Evolutionary conservation across 2,113 vertebrate genomes (phyloP).

Genomic region (Felis catus): DNA sequence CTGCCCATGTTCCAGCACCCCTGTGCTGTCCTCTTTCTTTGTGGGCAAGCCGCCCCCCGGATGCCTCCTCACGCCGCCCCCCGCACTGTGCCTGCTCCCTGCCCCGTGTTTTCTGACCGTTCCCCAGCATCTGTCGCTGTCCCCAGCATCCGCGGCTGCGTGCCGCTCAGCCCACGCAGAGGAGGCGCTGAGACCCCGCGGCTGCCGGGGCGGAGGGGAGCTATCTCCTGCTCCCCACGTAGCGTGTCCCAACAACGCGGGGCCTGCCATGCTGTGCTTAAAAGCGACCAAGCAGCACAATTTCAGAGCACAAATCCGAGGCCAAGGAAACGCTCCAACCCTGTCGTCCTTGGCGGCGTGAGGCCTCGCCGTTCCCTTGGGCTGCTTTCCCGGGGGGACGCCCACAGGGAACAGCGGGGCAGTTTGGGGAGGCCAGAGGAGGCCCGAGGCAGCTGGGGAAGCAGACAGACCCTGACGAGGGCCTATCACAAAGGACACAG

Average conservation of each 20-base stretch:
- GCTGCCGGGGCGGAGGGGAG: not conserved
- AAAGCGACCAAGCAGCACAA: not conserved
- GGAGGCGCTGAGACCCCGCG: fast-evolving
- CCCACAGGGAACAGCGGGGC: not conserved
- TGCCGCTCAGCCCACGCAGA: fast-evolving
- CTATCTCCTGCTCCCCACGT: not conserved
- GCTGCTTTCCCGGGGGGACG: not conserved
- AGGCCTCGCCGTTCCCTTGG: constrained; percentile 54
- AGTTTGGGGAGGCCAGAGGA: not conserved
- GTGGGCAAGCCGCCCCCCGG: not conserved
- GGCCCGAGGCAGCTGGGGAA: not conserved
- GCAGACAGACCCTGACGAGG: not conserved
- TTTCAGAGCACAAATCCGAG: constrained; percentile 25
- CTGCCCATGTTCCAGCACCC: not conserved
- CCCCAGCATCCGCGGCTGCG: no score
- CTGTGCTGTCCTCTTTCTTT: not conserved
- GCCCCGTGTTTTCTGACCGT: not conserved
- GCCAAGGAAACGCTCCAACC: constrained; percentile 56
- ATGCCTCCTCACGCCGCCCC: fast-evolving
- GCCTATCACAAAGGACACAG: not conserved
- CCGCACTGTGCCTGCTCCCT: not conserved
- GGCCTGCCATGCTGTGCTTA: constrained; percentile 22
- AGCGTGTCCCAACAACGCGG: not conserved
- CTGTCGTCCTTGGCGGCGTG: constrained; percentile 72
- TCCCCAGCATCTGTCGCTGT: not conserved